A percentile compares a stretch with the other conserved stretches of the same genome.
phyloP scores from a whole-genome alignment of 2,888 invertebrate genomes.

The Acanthosoma haemorrhoidale region DNA sequence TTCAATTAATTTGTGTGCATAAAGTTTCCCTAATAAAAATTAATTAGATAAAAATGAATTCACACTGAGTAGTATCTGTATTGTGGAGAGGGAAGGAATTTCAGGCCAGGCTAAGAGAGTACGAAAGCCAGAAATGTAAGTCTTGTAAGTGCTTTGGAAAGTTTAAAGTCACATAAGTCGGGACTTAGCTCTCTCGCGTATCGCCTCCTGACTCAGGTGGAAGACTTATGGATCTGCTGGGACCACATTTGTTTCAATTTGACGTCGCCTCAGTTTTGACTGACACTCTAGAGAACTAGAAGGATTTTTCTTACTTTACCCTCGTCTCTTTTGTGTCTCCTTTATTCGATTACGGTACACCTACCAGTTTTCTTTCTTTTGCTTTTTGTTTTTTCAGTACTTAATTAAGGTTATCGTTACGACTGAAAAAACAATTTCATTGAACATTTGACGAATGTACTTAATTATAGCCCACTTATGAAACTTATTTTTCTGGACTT shows the following conservation, averaged over 20 bases:
- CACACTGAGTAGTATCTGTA: no score
- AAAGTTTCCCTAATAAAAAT: no score
- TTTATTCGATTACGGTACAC: neutral
- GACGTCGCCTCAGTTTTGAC: neutral
- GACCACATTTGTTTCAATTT: constrained; percentile 10
- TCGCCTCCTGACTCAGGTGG: neutral
- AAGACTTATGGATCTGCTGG: constrained; percentile 5
- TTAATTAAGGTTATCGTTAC: no score
- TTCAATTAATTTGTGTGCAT: no score
- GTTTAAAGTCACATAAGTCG: constrained; percentile 8
- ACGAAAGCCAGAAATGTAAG: neutral
- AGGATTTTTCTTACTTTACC: neutral
- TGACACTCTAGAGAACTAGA: neutral
- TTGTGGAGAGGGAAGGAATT: neutral
- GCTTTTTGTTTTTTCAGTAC: neutral
- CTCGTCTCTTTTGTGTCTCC: neutral
- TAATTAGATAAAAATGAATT: no score
- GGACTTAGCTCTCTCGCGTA: neutral
- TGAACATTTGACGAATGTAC: no score
- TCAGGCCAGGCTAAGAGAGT: neutral
- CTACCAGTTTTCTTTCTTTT: neutral
- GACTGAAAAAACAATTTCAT: no score
- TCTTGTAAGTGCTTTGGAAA: neutral
- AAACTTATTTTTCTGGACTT: no score
- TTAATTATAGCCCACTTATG: no score